phyloP scores from a whole-genome alignment of 1,140 invertebrate species.

The Drosophila trapezifrons region DNA sequence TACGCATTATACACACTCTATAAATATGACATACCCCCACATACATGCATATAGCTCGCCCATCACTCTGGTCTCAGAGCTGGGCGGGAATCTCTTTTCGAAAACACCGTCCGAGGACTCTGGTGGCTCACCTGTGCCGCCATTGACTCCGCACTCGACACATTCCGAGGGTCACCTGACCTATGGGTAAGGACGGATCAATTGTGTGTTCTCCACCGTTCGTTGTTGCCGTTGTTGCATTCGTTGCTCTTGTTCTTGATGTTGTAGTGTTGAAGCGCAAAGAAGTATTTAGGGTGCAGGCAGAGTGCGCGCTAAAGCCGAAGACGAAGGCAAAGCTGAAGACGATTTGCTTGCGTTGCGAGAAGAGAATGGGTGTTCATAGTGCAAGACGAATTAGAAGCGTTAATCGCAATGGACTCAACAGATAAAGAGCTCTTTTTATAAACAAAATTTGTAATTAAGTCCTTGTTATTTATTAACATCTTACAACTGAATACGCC shows the following conservation, averaged over 20 bases:
- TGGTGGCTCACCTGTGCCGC: conserved; percentile 85
- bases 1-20: conserved; percentile 17
- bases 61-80: conserved; percentile 94
- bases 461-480: too few species aligned
- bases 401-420: too few species aligned
- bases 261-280: conserved; percentile 47
- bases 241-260: conserved; percentile 47
- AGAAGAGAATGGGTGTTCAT: too few species aligned
- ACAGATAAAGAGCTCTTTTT: too few species aligned
- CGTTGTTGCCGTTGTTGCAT: conserved; percentile 44
- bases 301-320: too few species aligned
- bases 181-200: conserved; percentile 80
- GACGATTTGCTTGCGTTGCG: too few species aligned
- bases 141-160: conserved; percentile 84
- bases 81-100: conserved; percentile 93
- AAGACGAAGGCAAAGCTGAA: too few species aligned
- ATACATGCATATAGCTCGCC: conserved; percentile 87
- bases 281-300: too few species aligned
- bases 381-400: too few species aligned
- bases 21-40: conserved; percentile 9
- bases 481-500: too few species aligned
- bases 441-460: too few species aligned
- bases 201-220: conserved; percentile 31
- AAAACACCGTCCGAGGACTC: conserved; percentile 94
- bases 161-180: conserved; percentile 84